Evolutionary conservation across 1,140 invertebrate genomes (phyloP).

Genomic region (Saccostrea cuccullata): DNA sequence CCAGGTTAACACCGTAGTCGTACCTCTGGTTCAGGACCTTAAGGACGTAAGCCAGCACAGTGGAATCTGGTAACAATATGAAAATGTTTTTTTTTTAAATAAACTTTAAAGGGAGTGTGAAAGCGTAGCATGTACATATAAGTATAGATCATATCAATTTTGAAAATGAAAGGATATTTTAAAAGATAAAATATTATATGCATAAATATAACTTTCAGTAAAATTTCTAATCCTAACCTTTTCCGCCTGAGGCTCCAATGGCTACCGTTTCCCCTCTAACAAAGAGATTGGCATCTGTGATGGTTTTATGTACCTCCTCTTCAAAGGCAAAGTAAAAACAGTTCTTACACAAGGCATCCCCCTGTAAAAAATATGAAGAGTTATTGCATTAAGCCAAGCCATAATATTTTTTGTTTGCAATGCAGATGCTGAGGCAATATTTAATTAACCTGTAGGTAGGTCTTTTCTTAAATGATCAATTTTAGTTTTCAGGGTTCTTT

Average conservation of each 20-base stretch:
- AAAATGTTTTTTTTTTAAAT: too few species aligned
- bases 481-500: too few species aligned
- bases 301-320: conserved; percentile 97
- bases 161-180: too few species aligned
- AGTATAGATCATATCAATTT: too few species aligned
- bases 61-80: conserved; percentile 86
- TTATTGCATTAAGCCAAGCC: background rate
- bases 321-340: conserved; percentile 98
- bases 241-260: conserved; percentile 98
- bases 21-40: conserved; percentile 95
- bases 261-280: conserved; percentile 92
- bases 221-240: conserved; percentile 80
- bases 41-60: conserved; percentile 93
- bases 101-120: too few species aligned
- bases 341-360: conserved; percentile 94
- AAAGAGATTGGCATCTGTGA: conserved; percentile 91
- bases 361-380: conserved; percentile 75
- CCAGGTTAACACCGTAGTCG: conserved; percentile 93
- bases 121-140: too few species aligned
- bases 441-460: too few species aligned
- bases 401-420: too few species aligned
- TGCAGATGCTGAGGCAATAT: too few species aligned
- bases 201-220: too few species aligned
- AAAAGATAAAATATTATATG: too few species aligned
- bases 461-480: too few species aligned